A percentile compares a stretch with the other conserved stretches of the same genome.
phyloP scores from a whole-genome alignment of 2,113 vertebrate species.

The Lathamus discolor region DNA sequence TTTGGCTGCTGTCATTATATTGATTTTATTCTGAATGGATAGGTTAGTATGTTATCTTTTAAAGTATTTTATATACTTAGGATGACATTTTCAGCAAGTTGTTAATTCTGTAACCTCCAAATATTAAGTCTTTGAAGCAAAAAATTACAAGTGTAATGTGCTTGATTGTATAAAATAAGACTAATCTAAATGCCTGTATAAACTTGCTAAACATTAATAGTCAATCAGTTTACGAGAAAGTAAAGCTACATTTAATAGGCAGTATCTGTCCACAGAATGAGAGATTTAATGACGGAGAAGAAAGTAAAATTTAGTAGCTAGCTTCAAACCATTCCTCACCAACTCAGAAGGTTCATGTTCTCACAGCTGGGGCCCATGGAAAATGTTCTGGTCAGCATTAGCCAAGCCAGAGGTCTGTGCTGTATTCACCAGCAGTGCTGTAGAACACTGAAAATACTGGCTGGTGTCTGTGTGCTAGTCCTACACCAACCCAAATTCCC shows the following conservation, averaged over 20 bases:
- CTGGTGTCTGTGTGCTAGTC: background rate
- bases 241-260: background rate
- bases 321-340: background rate
- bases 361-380: background rate
- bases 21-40: background rate
- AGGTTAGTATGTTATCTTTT: background rate
- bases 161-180: constrained; percentile 60
- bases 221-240: constrained; percentile 44
- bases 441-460: background rate
- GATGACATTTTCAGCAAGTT: constrained; percentile 21
- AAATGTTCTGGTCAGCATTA: background rate
- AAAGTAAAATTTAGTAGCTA: background rate
- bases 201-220: constrained; percentile 40
- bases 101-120: constrained; percentile 48
- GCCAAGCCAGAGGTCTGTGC: background rate
- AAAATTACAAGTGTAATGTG: constrained; percentile 59
- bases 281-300: background rate
- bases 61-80: background rate
- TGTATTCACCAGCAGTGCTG: background rate
- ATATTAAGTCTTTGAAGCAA: constrained; percentile 67
- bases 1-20: background rate
- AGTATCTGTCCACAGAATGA: background rate
- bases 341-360: background rate
- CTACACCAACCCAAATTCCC: background rate
- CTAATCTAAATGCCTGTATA: constrained; percentile 33